These are phyloP conservation scores for Ptychochromis oligacanthus DNA, from an alignment of 2,113 vertebrate genomes.

Conservation along the genomic window DNA sequence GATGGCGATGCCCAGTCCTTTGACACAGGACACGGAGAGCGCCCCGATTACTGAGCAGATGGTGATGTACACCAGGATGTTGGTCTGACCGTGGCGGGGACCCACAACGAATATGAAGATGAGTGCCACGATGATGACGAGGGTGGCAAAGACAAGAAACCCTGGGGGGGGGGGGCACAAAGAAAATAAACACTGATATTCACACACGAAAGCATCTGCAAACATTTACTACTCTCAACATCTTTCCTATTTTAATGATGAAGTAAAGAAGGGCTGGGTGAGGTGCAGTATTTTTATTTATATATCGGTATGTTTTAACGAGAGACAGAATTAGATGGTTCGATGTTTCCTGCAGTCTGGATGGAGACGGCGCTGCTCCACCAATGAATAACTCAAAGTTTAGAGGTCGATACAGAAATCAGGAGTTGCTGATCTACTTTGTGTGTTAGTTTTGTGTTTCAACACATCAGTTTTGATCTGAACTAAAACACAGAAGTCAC, in stretches of 20 bases:
- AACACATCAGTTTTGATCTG: not conserved
- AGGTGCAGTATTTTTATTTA: too few relatives aligned
- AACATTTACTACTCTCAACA: not conserved
- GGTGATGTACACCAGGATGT: constrained; percentile 97
- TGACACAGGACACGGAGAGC: constrained; percentile 95
- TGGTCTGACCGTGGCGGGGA: constrained; percentile 94
- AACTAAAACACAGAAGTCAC: not conserved
- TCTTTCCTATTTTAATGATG: not conserved
- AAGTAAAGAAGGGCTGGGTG: not conserved
- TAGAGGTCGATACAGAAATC: not conserved
- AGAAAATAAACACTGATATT: not conserved
- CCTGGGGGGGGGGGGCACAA: constrained; percentile 70
- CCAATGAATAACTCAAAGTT: too few relatives aligned
- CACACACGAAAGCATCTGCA: not conserved
- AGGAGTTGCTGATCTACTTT: not conserved
- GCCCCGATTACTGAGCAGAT: constrained; percentile 98
- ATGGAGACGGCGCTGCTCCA: too few relatives aligned
- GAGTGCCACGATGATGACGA: constrained; percentile 90
- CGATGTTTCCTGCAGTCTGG: too few relatives aligned
- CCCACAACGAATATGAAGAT: constrained; percentile 93
- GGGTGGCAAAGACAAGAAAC: constrained; percentile 90
- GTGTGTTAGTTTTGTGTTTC: not conserved
- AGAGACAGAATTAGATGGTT: too few relatives aligned
- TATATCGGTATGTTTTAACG: too few relatives aligned
- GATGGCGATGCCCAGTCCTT: constrained; percentile 94